Percentiles rank a stretch among this genome's conserved stretches.
These are phyloP conservation scores for Antheraea mylitta DNA, from an alignment of 1,140 invertebrate species.

Conservation along the genomic window DNA sequence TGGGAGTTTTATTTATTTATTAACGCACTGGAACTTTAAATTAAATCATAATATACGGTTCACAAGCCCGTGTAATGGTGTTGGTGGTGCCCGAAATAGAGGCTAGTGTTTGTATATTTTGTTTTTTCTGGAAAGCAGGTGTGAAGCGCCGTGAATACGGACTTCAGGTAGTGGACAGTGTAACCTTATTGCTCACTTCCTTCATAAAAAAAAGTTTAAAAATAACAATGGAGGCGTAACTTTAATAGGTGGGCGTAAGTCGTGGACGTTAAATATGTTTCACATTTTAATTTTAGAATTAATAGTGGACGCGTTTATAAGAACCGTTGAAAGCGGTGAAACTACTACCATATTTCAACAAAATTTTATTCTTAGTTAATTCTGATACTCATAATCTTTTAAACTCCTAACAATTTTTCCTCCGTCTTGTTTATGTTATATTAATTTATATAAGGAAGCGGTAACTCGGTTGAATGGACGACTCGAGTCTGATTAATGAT, in stretches of 20 bases:
- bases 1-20: too few species aligned
- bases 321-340: constrained; percentile 8
- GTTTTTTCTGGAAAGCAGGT: constrained; percentile 60
- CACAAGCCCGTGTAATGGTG: constrained; percentile 27
- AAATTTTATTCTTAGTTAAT: constrained; percentile 11
- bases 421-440: constrained; percentile 44
- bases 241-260: constrained; percentile 45
- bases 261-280: constrained; percentile 32
- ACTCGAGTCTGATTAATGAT: constrained; percentile 51
- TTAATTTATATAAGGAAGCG: constrained; percentile 47
- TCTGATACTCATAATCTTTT: constrained; percentile 22
- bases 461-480: constrained; percentile 36
- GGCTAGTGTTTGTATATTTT: constrained; percentile 55
- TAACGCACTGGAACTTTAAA: too few species aligned
- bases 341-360: constrained; percentile 14
- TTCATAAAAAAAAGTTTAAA: constrained; percentile 44
- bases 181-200: constrained; percentile 58
- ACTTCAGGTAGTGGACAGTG: constrained; percentile 47
- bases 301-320: constrained; percentile 13
- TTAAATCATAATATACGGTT: constrained; percentile 47
- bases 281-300: constrained; percentile 32
- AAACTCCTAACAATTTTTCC: constrained; percentile 14
- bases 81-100: constrained; percentile 48
- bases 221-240: constrained; percentile 31
- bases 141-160: constrained; percentile 30